Conservation (phyloP, 2,888 invertebrate genomes). For the Euzetes globulus region DNA sequence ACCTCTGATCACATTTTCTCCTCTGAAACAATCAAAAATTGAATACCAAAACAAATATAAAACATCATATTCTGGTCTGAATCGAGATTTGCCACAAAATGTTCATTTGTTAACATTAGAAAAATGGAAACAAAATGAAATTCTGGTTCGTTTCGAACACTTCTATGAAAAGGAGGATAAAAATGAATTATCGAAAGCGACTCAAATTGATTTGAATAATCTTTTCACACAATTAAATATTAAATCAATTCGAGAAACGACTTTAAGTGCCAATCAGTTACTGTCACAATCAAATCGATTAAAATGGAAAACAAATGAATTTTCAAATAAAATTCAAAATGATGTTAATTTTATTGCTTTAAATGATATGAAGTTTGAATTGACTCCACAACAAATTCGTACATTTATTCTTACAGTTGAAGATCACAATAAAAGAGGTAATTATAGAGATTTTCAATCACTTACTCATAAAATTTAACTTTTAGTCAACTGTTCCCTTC, state of each 20-base stretch:
- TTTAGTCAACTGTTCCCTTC: not conserved
- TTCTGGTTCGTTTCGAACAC: conserved; percentile 40
- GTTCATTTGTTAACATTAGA: conserved; percentile 41
- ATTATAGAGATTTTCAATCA: too few species aligned
- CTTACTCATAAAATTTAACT: too few species aligned
- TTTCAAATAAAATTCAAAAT: not conserved
- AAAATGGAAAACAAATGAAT: conserved; percentile 36
- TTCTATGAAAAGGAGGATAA: conserved; percentile 38
- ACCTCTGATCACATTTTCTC: conserved; percentile 38
- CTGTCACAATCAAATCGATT: conserved; percentile 22
- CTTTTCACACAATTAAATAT: conserved; percentile 39
- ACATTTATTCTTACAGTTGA: conserved; percentile 37
- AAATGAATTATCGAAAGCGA: conserved; percentile 30
- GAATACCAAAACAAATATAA: conserved; percentile 33
- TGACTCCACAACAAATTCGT: conserved; percentile 40
- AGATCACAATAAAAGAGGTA: not conserved
- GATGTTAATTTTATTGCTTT: too few species aligned
- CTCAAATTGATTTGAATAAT: conserved; percentile 37
- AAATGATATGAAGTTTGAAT: conserved; percentile 30
- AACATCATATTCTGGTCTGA: not conserved
- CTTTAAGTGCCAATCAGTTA: conserved; percentile 38
- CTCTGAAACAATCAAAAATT: conserved; percentile 26
- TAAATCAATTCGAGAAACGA: conserved; percentile 37
- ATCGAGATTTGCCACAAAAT: conserved; percentile 37
- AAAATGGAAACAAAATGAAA: conserved; percentile 32